Conservation (phyloP, 2,888 invertebrate species). For the Dexiosoma caninum region DNA sequence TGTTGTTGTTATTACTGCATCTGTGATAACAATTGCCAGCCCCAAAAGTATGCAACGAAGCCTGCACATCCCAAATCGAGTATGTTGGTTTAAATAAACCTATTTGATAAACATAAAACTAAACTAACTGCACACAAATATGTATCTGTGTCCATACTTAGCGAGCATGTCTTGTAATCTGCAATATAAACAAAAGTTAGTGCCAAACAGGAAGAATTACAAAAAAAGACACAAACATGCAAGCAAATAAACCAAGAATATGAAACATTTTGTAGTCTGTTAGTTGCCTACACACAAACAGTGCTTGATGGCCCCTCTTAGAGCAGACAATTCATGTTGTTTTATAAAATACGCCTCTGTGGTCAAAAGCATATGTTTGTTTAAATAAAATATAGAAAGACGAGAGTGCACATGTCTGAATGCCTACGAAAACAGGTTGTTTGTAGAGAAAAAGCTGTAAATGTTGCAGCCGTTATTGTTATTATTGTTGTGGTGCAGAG, state of each 20-base stretch:
- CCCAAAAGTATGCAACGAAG: slow-evolving; percentile 13
- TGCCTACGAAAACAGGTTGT: slow-evolving; percentile 42
- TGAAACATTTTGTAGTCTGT: not conserved
- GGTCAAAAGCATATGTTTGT: slow-evolving; percentile 42
- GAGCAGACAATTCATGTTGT: slow-evolving; percentile 4
- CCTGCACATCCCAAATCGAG: not conserved
- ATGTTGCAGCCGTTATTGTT: slow-evolving; percentile 17
- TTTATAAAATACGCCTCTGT: slow-evolving; percentile 38
- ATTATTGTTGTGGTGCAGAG: slow-evolving; percentile 28
- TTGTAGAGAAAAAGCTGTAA: slow-evolving; percentile 34
- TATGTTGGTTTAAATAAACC: slow-evolving; percentile 17
- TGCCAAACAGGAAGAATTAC: not conserved
- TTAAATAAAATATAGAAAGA: slow-evolving; percentile 27
- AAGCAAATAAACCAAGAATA: not conserved
- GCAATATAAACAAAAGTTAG: not conserved
- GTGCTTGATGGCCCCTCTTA: slow-evolving; percentile 13
- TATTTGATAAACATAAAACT: slow-evolving; percentile 19
- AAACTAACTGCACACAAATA: slow-evolving; percentile 24
- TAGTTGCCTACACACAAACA: not conserved
- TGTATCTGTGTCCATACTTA: not conserved
- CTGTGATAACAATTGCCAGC: slow-evolving; percentile 4
- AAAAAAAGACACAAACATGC: not conserved
- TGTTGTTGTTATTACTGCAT: not conserved
- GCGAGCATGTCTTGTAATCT: not conserved
- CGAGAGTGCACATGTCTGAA: not conserved